Evolutionary conservation across 2,888 invertebrate genomes (phyloP).

Genomic region (Dromius quadrimaculatus): DNA sequence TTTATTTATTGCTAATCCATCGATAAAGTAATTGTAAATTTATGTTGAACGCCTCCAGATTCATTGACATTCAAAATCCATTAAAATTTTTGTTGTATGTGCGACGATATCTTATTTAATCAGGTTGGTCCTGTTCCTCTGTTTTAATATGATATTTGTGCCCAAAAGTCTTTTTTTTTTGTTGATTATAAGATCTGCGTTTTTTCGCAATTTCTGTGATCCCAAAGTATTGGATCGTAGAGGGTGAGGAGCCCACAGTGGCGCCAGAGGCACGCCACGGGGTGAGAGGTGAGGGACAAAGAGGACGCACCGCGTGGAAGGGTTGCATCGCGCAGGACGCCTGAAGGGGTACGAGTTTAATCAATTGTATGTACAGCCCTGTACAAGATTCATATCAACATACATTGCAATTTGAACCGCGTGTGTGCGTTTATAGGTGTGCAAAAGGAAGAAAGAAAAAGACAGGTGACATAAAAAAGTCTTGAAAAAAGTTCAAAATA

Average conservation of each 20-base stretch:
- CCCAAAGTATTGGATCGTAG: no score
- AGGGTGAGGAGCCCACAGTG: neutral
- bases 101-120: no score
- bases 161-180: no score
- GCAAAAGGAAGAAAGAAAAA: no score
- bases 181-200: no score
- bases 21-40: constrained; percentile 21
- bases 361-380: constrained; percentile 62
- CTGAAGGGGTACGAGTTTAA: constrained; percentile 60
- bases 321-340: constrained; percentile 44
- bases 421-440: no score
- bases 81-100: no score
- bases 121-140: no score
- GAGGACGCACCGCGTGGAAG: constrained; percentile 25
- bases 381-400: constrained; percentile 59
- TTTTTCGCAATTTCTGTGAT: no score
- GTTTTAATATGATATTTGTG: no score
- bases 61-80: constrained; percentile 27
- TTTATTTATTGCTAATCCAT: constrained; percentile 26
- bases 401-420: neutral
- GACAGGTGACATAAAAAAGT: no score
- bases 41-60: constrained; percentile 22
- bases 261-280: constrained; percentile 36
- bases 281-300: neutral
- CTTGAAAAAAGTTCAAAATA: no score